A percentile compares a stretch with the other conserved stretches of the same genome.
These are phyloP conservation scores for Myopa tessellatipennis DNA, from an alignment of 2,888 invertebrate genomes.

Conservation along the genomic window DNA sequence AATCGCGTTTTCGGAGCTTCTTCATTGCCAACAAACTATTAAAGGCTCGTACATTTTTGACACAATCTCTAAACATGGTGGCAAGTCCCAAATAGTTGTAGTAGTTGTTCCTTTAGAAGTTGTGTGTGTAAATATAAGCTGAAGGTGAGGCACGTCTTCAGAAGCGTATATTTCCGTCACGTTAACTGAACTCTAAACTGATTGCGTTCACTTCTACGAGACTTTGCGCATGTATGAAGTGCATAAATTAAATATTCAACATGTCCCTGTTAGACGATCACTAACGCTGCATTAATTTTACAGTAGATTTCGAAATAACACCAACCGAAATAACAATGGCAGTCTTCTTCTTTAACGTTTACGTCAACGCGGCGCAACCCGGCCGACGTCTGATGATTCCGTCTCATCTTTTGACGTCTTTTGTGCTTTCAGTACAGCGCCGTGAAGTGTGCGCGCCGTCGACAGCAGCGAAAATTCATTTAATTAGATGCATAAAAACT, in stretches of 20 bases:
- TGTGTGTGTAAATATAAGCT: no score
- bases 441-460: constrained; percentile 1
- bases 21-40: no score
- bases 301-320: constrained; percentile 14
- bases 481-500: constrained; percentile 67
- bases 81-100: no score
- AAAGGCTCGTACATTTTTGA: no score
- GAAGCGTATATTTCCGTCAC: no score
- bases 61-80: no score
- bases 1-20: neutral
- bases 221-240: no score
- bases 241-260: constrained; percentile 7
- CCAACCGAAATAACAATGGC: neutral
- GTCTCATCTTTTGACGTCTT: neutral
- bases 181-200: no score
- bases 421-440: neutral
- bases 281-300: constrained; percentile 12
- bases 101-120: no score
- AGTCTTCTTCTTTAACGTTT: neutral
- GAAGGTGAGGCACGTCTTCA: no score
- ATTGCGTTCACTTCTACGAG: no score
- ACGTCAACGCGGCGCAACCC: neutral
- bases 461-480: constrained; percentile 60
- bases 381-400: neutral
- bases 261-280: neutral